Base-by-base conservation (phyloP, 1,140 invertebrate species). In the Bombus superbus region DNA sequence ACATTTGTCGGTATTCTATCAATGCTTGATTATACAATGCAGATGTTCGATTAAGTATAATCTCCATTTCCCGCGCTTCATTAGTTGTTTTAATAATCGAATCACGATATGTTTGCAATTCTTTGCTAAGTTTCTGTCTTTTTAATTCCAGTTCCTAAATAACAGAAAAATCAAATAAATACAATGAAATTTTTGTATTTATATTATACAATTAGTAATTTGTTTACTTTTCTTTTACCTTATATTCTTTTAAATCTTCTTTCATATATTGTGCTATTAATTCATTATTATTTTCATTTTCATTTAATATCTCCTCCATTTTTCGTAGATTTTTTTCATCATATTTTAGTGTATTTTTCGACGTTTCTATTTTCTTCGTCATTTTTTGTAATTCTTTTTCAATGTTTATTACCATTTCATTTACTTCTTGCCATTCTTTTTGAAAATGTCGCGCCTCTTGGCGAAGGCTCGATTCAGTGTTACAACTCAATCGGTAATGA, bases 231-330 rank as follows among this genome's bases (percentile, higher is more conserved):
- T 28, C 38, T 15, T 32, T 68, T 40, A 96, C 96, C 92, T 96
- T 96, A 81, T 96, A 96, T 83, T 96, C 96, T 83, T 96, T 96
- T 5, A 96, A 91, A 92, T 97, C 97, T 81, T 96, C 95, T 84
- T 96, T 96, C 62, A 96, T 96, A 77, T 97, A 97, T 87, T 96
- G 95, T 85, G 96, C 96, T n/a, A 97, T 95, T 38, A 97, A 91
- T 32, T 96, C 94, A 83, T 96, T 96, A 82, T 97, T 96, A 8
- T 96, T 95, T 71, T 97, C 96, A 44, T 95, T 96, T 69, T 96
- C 95, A 81, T 96, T 95, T 3, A 97, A 92, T 25, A 96, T 95
- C 57, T 97, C 96, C 64, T 97, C 96, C 96, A 96, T 97, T 66
- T 96, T 95, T 35, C 96, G 94, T 59, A 97, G 90, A 32, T 96